phyloP scores from a whole-genome alignment of 2,888 invertebrate species.

The Diaperis boleti region DNA sequence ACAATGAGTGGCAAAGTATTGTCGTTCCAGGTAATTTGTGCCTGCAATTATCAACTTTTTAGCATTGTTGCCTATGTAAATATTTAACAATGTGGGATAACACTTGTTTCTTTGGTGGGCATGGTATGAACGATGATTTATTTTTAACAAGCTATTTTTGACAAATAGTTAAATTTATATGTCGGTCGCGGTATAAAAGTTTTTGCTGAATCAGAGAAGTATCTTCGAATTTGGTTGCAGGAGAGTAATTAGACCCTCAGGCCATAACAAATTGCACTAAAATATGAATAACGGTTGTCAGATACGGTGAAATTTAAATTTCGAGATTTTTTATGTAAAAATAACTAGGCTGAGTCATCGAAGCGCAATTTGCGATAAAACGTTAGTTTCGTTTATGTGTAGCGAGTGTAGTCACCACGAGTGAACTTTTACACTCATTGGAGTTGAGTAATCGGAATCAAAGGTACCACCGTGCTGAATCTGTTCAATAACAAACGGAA shows the following conservation, averaged over 20 bases:
- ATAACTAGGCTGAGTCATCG: background rate
- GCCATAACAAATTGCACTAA: background rate
- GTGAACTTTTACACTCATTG: conserved; percentile 3
- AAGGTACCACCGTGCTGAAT: conserved; percentile 36
- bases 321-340: background rate
- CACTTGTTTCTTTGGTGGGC: background rate
- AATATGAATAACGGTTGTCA: conserved; percentile 35
- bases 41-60: conserved; percentile 22
- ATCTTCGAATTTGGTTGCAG: conserved; percentile 18
- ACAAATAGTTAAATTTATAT: conserved; percentile 21
- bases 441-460: conserved; percentile 28
- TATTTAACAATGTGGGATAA: conserved; percentile 4
- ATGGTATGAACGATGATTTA: conserved; percentile 30
- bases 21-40: conserved; percentile 19
- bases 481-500: conserved; percentile 47
- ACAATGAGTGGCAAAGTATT: conserved; percentile 28
- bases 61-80: conserved; percentile 11
- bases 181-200: conserved; percentile 21
- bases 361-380: background rate
- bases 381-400: background rate
- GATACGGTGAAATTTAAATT: conserved; percentile 24
- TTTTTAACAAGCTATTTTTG: conserved; percentile 38
- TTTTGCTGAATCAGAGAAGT: conserved; percentile 21
- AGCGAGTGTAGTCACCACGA: background rate
- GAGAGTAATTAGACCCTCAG: conserved; percentile 9